Conservation (phyloP, 2,888 invertebrate species). For the Drosophila vallismaia region DNA sequence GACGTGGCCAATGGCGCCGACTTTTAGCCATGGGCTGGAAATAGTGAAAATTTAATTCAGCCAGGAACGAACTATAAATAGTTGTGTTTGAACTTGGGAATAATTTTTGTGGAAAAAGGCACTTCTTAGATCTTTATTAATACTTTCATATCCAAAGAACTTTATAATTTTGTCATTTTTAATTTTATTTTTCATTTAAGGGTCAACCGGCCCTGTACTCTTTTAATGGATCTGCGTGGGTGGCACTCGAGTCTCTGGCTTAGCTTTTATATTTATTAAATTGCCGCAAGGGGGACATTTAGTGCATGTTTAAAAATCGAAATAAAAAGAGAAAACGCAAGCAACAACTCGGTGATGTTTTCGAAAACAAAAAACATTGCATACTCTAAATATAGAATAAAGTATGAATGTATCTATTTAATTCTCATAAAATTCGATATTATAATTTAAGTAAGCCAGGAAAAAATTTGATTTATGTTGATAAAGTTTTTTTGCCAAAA, state of each 20-base stretch:
- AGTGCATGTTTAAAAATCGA: slow-evolving; percentile 70
- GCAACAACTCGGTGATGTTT: not conserved
- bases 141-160: too few species aligned
- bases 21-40: slow-evolving; percentile 35
- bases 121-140: too few species aligned
- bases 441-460: not conserved
- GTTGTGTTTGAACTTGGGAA: not conserved
- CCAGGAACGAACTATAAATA: slow-evolving; percentile 21
- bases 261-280: slow-evolving; percentile 75
- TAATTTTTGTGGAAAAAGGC: too few species aligned
- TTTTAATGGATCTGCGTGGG: slow-evolving; percentile 18
- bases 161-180: not conserved
- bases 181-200: not conserved
- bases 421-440: too few species aligned
- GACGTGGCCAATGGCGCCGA: slow-evolving; percentile 54
- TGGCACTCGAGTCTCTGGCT: slow-evolving; percentile 46
- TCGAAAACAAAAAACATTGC: not conserved
- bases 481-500: not conserved
- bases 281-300: slow-evolving; percentile 76
- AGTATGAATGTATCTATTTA: too few species aligned
- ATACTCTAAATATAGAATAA: slow-evolving; percentile 24
- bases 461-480: not conserved
- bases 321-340: slow-evolving; percentile 22
- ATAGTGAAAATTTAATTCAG: slow-evolving; percentile 76
- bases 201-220: slow-evolving; percentile 27